Percentiles rank a stretch among this genome's conserved stretches.
These are phyloP conservation scores for Meandrina meandrites DNA, from an alignment of 92 coral and sea anemone genomes.

Conservation along the genomic window DNA sequence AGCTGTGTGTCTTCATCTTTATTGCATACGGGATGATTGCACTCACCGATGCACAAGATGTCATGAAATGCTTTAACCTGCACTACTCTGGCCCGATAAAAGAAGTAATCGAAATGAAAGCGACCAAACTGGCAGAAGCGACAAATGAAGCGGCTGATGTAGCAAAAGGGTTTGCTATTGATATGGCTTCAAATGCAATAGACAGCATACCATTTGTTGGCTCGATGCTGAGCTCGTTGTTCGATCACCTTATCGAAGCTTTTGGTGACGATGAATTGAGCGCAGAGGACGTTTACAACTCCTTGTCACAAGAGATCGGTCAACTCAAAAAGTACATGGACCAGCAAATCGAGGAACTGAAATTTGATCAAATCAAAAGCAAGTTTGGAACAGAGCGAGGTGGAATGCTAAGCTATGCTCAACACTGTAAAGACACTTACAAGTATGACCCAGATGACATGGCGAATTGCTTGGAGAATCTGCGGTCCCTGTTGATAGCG, in stretches of 20 bases:
- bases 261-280: background rate
- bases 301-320: background rate
- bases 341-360: conserved; percentile 14
- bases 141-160: background rate
- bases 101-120: conserved; percentile 4
- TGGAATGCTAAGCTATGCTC: conserved; percentile 29
- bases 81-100: conserved; percentile 28
- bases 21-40: background rate
- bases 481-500: background rate
- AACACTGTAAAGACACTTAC: conserved; percentile 25
- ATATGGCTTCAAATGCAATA: background rate
- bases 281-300: conserved; percentile 18
- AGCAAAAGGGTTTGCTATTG: background rate
- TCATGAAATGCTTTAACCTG: background rate
- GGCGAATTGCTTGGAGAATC: conserved; percentile 20
- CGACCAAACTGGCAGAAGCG: conserved; percentile 21
- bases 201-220: conserved; percentile 5
- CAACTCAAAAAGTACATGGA: conserved; percentile 28
- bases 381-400: conserved; percentile 17
- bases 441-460: conserved; percentile 14
- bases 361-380: conserved; percentile 4
- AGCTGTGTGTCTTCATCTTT: background rate
- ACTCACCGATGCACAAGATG: background rate
- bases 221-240: background rate
- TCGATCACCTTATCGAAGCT: background rate